Evolutionary conservation across 2,888 invertebrate species (phyloP).

Genomic region (Silvanus unidentatus): DNA sequence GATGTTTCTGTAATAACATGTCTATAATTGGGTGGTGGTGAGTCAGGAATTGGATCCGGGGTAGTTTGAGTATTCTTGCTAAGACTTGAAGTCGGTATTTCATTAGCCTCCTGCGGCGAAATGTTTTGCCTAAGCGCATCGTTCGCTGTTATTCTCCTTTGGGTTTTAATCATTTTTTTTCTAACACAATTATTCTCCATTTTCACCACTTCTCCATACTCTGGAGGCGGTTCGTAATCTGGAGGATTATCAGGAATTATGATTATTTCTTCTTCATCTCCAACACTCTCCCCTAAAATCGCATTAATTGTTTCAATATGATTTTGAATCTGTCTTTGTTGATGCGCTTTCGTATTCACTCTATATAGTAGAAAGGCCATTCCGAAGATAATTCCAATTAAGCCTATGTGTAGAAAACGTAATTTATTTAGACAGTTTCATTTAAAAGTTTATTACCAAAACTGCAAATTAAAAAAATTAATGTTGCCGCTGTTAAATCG

Average conservation of each 20-base stretch:
- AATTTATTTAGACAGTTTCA: neutral
- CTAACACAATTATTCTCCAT: conserved; percentile 4
- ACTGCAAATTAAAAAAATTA: conserved; percentile 59
- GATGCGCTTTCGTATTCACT: conserved; percentile 56
- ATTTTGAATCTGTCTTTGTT: conserved; percentile 59
- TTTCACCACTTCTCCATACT: conserved; percentile 58
- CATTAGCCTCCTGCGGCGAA: too few relatives aligned
- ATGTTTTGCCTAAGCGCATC: too few relatives aligned
- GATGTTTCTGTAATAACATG: neutral
- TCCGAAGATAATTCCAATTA: conserved; percentile 57
- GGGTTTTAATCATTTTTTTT: too few relatives aligned
- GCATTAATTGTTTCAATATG: conserved; percentile 64
- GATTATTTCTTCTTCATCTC: conserved; percentile 45
- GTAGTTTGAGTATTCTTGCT: conserved; percentile 21
- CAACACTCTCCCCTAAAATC: conserved; percentile 50
- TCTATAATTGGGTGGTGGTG: conserved; percentile 30
- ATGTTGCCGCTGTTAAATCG: conserved; percentile 59
- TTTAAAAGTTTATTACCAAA: conserved; percentile 42
- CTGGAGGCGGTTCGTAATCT: conserved; percentile 65
- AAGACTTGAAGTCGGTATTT: too few relatives aligned
- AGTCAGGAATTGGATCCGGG: conserved; percentile 24
- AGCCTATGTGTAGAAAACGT: conserved; percentile 35
- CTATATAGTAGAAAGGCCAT: conserved; percentile 59
- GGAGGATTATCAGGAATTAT: conserved; percentile 59
- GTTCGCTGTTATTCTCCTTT: too few relatives aligned